A percentile compares a stretch with the other conserved stretches of the same genome.
Evolutionary conservation across 1,140 invertebrate species (phyloP).

Genomic region (Spodoptera frugiperda): DNA sequence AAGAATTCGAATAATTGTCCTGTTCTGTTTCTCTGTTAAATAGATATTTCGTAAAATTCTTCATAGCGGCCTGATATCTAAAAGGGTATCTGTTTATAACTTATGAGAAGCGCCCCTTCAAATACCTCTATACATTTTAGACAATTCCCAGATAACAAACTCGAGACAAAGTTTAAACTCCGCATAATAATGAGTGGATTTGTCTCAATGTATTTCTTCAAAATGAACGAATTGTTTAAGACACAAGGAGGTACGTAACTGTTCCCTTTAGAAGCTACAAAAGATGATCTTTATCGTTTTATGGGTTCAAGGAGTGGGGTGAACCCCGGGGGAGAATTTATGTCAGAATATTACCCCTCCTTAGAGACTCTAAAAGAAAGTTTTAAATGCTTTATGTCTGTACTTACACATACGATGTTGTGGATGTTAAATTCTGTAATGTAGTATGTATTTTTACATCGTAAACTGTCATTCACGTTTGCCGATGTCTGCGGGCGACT

Average conservation of each 20-base stretch:
- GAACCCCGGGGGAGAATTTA: constrained; percentile 66
- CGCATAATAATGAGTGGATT: constrained; percentile 52
- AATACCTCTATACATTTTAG: constrained; percentile 45
- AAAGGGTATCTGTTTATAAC: constrained; percentile 41
- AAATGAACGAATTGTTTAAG: constrained; percentile 55
- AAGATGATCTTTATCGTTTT: constrained; percentile 78
- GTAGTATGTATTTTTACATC: constrained; percentile 54
- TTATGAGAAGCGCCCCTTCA: constrained; percentile 20
- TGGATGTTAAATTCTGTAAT: constrained; percentile 53
- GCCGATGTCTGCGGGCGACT: constrained; percentile 46
- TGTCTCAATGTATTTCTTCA: constrained; percentile 47
- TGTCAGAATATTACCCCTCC: constrained; percentile 65
- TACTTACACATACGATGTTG: constrained; percentile 60
- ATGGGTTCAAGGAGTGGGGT: constrained; percentile 65
- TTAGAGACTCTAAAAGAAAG: constrained; percentile 70
- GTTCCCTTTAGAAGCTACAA: constrained; percentile 62
- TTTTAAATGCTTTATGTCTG: constrained; percentile 69
- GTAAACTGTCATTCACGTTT: constrained; percentile 53
- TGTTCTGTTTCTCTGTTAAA: constrained; percentile 5
- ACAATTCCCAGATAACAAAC: constrained; percentile 48
- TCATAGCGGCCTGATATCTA: constrained; percentile 16
- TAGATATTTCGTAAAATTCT: constrained; percentile 40
- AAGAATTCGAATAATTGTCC: constrained; percentile 29
- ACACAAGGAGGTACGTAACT: constrained; percentile 49
- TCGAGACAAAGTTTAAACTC: constrained; percentile 53